phyloP scores from a whole-genome alignment of 2,113 vertebrate species.

The Reinhardtius hippoglossoides region DNA sequence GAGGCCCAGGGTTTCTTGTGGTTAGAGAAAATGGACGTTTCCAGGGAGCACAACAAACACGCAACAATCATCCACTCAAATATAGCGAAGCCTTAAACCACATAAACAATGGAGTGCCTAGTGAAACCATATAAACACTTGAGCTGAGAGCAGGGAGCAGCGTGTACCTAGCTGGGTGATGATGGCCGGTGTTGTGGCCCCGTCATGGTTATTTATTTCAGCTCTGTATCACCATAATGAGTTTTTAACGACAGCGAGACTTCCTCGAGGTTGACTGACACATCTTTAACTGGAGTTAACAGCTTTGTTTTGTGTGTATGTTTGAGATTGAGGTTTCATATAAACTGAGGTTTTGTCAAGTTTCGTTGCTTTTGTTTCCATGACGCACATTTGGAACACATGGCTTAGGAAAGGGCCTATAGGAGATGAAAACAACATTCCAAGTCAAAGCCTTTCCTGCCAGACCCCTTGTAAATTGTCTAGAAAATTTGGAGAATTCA shows the following conservation, averaged over 20 bases:
- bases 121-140: constrained; percentile 38
- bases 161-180: constrained; percentile 24
- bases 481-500: too few relatives aligned
- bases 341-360: constrained; percentile 16
- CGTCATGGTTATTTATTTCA: constrained; percentile 47
- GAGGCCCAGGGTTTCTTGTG: constrained; percentile 2
- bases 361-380: constrained; percentile 22
- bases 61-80: constrained; percentile 52
- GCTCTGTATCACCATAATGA: constrained; percentile 47
- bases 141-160: not conserved
- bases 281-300: constrained; percentile 33
- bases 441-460: too few relatives aligned
- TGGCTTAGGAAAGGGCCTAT: not conserved
- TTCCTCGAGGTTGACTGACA: constrained; percentile 27
- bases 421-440: not conserved
- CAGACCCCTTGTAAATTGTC: too few relatives aligned
- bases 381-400: not conserved
- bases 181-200: constrained; percentile 39
- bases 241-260: constrained; percentile 34
- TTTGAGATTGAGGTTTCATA: constrained; percentile 28
- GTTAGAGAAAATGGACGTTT: constrained; percentile 37
- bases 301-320: constrained; percentile 35
- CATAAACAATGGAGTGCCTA: constrained; percentile 23
- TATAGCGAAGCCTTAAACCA: constrained; percentile 46
- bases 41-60: constrained; percentile 38